These are phyloP conservation scores for Rhagonycha fulva DNA, from an alignment of 2,888 invertebrate species.

Conservation along the genomic window DNA sequence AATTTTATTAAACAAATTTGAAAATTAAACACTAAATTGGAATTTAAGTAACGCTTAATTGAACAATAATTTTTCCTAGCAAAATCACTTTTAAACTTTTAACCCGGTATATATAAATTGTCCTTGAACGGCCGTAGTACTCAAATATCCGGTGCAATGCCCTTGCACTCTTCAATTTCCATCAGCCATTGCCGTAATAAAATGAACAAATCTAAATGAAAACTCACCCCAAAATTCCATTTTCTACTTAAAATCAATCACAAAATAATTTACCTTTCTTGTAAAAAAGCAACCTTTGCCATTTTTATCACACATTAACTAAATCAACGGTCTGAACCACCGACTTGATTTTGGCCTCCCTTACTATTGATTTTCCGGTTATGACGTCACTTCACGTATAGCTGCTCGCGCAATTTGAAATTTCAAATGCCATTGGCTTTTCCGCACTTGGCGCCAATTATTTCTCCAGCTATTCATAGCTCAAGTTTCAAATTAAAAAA, in stretches of 20 bases:
- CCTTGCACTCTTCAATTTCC: constrained; percentile 22
- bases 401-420: constrained; percentile 38
- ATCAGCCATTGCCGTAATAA: constrained; percentile 22
- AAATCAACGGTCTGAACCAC: constrained; percentile 42
- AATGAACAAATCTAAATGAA: constrained; percentile 33
- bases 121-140: constrained; percentile 25
- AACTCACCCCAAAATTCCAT: constrained; percentile 7
- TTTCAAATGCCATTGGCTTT: constrained; percentile 40
- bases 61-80: background rate
- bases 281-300: constrained; percentile 73
- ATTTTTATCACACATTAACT: constrained; percentile 72
- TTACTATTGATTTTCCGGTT: constrained; percentile 46
- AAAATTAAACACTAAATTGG: background rate
- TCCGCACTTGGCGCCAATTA: constrained; percentile 48
- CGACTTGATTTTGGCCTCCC: constrained; percentile 48
- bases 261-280: constrained; percentile 59
- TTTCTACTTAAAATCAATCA: constrained; percentile 27
- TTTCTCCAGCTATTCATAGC: constrained; percentile 43
- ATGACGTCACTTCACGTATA: constrained; percentile 43
- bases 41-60: background rate
- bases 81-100: constrained; percentile 18
- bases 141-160: constrained; percentile 33
- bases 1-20: background rate
- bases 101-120: constrained; percentile 33
- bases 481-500: constrained; percentile 30